A percentile compares a stretch with the other conserved stretches of the same genome.
phyloP scores from a whole-genome alignment of 2,797 vertebrate species.

The Glossophaga mutica region DNA sequence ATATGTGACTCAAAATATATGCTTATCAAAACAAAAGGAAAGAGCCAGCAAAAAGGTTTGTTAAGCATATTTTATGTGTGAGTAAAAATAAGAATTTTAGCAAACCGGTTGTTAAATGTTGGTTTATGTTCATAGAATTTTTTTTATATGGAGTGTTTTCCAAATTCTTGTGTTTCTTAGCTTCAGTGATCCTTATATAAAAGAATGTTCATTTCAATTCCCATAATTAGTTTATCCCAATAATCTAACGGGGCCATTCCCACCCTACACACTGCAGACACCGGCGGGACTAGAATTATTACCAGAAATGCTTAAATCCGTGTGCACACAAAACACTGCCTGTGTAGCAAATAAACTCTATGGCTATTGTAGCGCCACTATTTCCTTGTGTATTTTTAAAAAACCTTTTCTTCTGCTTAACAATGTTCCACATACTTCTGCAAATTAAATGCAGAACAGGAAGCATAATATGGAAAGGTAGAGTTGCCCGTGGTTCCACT shows the following conservation, averaged over 20 bases:
- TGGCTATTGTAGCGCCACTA: background rate
- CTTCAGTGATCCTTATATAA: slow-evolving; percentile 68
- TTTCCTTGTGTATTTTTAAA: background rate
- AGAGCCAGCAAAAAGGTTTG: slow-evolving; percentile 43
- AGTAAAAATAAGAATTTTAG: slow-evolving; percentile 67
- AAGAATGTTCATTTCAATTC: background rate
- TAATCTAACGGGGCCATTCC: background rate
- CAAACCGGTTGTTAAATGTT: slow-evolving; percentile 76
- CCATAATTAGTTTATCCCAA: background rate
- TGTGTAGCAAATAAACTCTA: background rate
- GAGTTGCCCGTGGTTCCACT: background rate
- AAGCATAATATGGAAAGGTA: background rate
- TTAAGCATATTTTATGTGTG: slow-evolving; percentile 63
- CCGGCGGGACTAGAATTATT: background rate
- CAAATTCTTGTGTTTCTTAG: slow-evolving; percentile 70
- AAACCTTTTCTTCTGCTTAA: background rate
- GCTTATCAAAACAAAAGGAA: slow-evolving; percentile 61
- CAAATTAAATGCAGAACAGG: background rate
- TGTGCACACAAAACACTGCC: background rate
- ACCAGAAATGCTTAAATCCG: background rate
- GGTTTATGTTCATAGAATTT: slow-evolving; percentile 43
- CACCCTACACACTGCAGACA: background rate
- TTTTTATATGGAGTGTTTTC: slow-evolving; percentile 29
- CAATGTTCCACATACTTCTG: background rate
- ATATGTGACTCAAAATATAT: slow-evolving; percentile 45